phyloP scores from a whole-genome alignment of 2,113 vertebrate species.

The Sylvietta virens region DNA sequence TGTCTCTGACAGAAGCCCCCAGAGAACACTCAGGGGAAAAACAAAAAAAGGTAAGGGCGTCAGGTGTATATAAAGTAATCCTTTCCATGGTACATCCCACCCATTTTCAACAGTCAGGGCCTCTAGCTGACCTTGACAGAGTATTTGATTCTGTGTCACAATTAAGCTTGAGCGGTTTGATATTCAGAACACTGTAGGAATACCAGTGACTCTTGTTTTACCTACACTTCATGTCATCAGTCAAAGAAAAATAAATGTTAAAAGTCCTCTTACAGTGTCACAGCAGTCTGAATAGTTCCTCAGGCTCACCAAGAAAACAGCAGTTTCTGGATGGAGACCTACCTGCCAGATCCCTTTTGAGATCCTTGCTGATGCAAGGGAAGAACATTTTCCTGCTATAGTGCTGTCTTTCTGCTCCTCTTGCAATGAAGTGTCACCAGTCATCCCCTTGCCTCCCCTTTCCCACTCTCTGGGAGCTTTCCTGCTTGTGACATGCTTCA shows the following conservation, averaged over 20 bases:
- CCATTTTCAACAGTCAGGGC: neutral
- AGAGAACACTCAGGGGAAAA: neutral
- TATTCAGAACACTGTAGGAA: neutral
- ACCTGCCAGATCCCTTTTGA: neutral
- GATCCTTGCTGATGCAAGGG: neutral
- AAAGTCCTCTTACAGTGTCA: neutral
- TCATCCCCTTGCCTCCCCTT: neutral
- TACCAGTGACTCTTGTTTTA: neutral
- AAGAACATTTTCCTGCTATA: neutral
- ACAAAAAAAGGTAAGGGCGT: neutral
- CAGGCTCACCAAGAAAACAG: neutral
- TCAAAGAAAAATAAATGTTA: neutral
- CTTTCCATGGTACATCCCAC: neutral
- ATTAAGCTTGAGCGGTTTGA: neutral
- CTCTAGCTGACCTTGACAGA: neutral
- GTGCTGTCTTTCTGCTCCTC: neutral
- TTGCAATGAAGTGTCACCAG: neutral
- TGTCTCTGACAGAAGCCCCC: neutral
- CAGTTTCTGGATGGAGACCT: neutral
- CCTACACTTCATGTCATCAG: neutral
- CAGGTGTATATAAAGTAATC: neutral
- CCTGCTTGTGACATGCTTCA: conserved; percentile 10
- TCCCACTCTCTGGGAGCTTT: neutral
- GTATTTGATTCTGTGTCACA: neutral
- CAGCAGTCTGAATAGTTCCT: neutral